Evolutionary conservation across 2,888 invertebrate species (phyloP).

Genomic region (Platynereis dumerilii): DNA sequence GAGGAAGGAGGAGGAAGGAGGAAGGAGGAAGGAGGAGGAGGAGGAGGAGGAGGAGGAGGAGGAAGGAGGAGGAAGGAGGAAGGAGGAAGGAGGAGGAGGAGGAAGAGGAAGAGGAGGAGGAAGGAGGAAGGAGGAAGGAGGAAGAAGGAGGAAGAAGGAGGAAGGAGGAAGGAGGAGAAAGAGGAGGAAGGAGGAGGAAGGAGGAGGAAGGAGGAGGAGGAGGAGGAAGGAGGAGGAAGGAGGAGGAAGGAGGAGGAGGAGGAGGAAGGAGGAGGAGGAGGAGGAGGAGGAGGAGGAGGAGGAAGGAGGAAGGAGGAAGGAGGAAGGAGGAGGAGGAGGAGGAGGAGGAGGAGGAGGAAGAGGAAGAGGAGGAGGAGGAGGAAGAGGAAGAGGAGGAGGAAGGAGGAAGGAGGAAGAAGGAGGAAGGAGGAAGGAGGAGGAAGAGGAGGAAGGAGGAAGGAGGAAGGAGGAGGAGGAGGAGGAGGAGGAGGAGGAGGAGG

Average conservation of each 20-base stretch:
- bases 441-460: constrained; percentile 1
- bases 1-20: background rate
- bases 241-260: background rate
- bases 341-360: constrained; percentile 1
- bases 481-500: constrained; percentile 7
- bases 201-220: background rate
- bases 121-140: background rate
- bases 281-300: background rate
- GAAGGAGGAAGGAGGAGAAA: background rate
- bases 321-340: background rate
- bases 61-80: background rate
- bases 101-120: background rate
- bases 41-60: background rate
- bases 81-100: background rate
- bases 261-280: background rate
- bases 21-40: background rate
- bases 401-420: background rate
- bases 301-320: background rate
- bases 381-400: constrained; percentile 10
- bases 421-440: background rate
- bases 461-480: constrained; percentile 5
- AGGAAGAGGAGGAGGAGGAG: background rate
- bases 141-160: background rate
- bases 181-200: background rate
- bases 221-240: background rate